Percentiles rank a stretch among this genome's conserved stretches.
Evolutionary conservation across 2,113 vertebrate genomes (phyloP).

Genomic region (Catharus bicknelli): DNA sequence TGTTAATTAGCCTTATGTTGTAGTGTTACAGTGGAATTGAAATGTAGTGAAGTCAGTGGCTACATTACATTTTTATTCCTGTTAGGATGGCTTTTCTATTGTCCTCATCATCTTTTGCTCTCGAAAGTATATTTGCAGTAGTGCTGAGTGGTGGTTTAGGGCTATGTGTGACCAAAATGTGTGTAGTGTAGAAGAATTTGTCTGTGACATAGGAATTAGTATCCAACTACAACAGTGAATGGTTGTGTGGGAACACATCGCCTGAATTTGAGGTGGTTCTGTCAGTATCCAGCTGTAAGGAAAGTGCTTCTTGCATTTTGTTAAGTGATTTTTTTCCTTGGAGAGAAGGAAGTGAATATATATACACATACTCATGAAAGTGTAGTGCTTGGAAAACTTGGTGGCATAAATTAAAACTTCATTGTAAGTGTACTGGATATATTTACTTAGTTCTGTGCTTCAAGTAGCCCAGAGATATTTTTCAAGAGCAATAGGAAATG

Average conservation of each 20-base stretch:
- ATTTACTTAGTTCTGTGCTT: constrained; percentile 12
- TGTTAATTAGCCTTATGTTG: background rate
- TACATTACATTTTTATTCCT: constrained; percentile 26
- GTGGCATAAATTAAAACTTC: background rate
- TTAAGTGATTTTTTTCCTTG: background rate
- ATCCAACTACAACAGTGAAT: background rate
- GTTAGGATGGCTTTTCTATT: constrained; percentile 20
- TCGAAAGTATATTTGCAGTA: constrained; percentile 40
- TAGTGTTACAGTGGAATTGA: background rate
- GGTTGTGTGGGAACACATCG: background rate
- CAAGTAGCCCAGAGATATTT: constrained; percentile 22
- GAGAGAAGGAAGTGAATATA: background rate
- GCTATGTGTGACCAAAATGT: constrained; percentile 21
- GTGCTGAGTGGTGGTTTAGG: constrained; percentile 31
- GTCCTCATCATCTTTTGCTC: constrained; percentile 11
- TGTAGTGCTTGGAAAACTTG: constrained; percentile 4
- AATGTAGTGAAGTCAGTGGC: constrained; percentile 11
- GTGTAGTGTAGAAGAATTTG: constrained; percentile 32
- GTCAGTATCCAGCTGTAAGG: background rate
- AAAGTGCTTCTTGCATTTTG: constrained; percentile 13
- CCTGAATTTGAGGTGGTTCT: background rate
- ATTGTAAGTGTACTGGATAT: background rate
- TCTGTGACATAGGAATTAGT: background rate
- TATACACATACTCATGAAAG: background rate
- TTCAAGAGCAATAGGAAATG: constrained; percentile 5